phyloP scores from a whole-genome alignment of 64 coral and sea anemone genomes.

The Anthopleura sola region DNA sequence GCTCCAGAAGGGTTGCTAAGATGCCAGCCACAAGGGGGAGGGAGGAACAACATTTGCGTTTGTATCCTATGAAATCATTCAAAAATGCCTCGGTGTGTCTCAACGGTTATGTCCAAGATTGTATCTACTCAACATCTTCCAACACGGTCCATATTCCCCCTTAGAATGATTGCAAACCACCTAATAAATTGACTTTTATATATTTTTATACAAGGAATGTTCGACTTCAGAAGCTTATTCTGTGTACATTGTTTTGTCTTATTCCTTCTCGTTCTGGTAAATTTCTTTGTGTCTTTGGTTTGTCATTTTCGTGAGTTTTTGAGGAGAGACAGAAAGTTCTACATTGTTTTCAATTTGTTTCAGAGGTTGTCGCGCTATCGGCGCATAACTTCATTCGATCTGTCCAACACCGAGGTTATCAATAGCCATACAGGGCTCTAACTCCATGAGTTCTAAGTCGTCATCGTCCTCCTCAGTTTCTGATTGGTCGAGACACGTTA shows the following conservation, averaged over 20 bases:
- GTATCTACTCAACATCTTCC: neutral
- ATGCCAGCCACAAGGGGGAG: too few species aligned
- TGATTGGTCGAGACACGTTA: too few species aligned
- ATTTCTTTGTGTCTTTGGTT: conserved; percentile 11
- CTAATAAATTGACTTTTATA: neutral
- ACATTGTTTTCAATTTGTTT: conserved; percentile 62
- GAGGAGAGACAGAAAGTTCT: neutral
- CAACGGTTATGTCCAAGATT: too few species aligned
- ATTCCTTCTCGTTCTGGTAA: conserved; percentile 12
- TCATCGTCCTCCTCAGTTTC: too few species aligned
- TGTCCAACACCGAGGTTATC: conserved; percentile 59
- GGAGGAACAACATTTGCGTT: too few species aligned
- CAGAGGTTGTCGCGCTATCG: conserved; percentile 67
- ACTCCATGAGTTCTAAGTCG: conserved; percentile 67
- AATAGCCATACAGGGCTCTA: conserved; percentile 51
- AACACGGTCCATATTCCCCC: neutral
- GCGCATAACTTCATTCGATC: conserved; percentile 49
- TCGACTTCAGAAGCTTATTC: neutral
- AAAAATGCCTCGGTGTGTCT: too few species aligned
- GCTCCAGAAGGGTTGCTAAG: too few species aligned
- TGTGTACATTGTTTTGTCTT: neutral
- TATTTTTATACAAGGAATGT: neutral
- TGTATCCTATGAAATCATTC: too few species aligned
- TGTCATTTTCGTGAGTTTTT: neutral
- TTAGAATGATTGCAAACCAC: neutral